Percentiles rank a stretch among this genome's conserved stretches.
phyloP scores from a whole-genome alignment of 2,797 vertebrate species.

The Crocodylus rhombifer region DNA sequence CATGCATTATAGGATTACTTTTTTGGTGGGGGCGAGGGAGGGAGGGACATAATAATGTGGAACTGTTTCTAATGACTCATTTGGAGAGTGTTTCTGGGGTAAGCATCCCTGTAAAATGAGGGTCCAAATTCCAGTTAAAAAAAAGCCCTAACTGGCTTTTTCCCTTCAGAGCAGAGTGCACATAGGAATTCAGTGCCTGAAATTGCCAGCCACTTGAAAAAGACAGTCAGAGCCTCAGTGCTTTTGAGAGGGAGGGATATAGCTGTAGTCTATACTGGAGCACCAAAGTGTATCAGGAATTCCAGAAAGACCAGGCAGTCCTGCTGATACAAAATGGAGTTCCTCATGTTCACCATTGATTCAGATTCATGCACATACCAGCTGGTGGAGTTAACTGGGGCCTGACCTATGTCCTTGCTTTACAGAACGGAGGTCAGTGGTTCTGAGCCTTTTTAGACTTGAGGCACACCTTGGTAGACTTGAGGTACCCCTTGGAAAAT shows the following conservation, averaged over 20 bases:
- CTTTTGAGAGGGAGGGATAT: not conserved
- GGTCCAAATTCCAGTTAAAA: not conserved
- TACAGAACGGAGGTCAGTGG: too few species aligned
- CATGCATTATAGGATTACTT: not conserved
- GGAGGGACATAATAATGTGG: not conserved
- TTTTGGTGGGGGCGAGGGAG: not conserved
- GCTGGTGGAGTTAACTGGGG: too few species aligned
- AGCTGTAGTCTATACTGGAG: not conserved
- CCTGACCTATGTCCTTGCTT: too few species aligned
- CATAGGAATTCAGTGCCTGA: not conserved
- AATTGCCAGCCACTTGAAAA: not conserved
- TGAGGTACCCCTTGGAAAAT: too few species aligned
- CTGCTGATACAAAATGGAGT: not conserved
- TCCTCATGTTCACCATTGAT: not conserved
- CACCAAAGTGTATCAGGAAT: not conserved
- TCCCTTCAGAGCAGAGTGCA: too few species aligned
- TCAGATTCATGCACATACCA: too few species aligned
- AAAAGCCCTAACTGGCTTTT: not conserved
- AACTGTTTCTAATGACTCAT: not conserved
- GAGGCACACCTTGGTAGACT: too few species aligned
- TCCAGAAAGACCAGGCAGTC: not conserved
- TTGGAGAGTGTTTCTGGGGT: not conserved
- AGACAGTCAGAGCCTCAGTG: not conserved
- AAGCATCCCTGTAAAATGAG: not conserved
- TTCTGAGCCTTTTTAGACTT: too few species aligned